Evolutionary conservation across 2,113 vertebrate genomes (phyloP), one percentile per base, ranked within the genome.

Genomic region (Callorhinus ursinus): DNA sequence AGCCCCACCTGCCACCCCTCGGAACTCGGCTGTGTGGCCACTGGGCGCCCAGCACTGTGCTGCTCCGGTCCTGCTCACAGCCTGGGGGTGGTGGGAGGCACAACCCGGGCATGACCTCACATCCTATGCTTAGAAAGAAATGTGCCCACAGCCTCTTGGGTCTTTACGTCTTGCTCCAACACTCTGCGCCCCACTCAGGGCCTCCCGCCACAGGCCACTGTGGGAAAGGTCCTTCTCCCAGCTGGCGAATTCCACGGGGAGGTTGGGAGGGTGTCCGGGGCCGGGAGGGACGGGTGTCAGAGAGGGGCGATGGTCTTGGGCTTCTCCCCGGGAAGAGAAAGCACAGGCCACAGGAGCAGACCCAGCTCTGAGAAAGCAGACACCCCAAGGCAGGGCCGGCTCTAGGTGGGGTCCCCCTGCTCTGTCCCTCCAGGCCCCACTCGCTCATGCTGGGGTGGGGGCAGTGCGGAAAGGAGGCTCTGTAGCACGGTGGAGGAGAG

Each of bases 31-130:
- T 2, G 22, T 18, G 6, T 0, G 0, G 7, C 33, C 49, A 12
- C 84, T 55, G 0, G 0, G 5, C 0, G 5, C 77, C 33, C 16
- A 12, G 1, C 7, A 0, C 61, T 13, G 21, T 4, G 22, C 89
- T 4, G 33, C 22, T 24, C 22, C 4, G 0, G 0, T 16, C 22
- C 88, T 10, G 61, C 63, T 53, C 0, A 0, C 55, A 42, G 85
- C n/a, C 12, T 0, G 24, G 1, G 0, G 4, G 1, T 49, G 74
- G 42, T 77, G 42, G 42, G 14, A 7, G 31, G n/a, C 0, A 1
- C 4, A 3, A 1, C n/a, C 61, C 13, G 0, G 13, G 59, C 5
- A 13, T 31, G 46, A 33, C 36, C 13, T 26, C 10, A 1, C 14
- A 9, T 42, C 16, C 49, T 9, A n/a, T 53, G 21, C n/a, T 63